Base-by-base conservation (phyloP, 2,888 invertebrate species). In the Phasia obesa region DNA sequence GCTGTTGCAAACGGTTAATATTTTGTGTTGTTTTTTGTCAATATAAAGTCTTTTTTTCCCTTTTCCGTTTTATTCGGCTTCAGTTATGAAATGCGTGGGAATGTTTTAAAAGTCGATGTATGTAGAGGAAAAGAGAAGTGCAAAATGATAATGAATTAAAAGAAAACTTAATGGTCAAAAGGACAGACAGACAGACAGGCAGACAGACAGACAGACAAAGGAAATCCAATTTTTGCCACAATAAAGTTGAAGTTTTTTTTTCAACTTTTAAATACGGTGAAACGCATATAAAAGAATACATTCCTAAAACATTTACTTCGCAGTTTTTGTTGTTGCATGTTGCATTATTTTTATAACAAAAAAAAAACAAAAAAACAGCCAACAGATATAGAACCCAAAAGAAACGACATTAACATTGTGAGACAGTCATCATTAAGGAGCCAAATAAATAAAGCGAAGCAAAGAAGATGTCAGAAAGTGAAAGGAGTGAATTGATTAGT, bases 21-120 rank as follows among this genome's bases (percentile, higher is more conserved):
- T 35, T 23, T 31, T n/a, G n/a, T n/a, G n/a, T n/a, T n/a, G n/a
- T n/a, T n/a, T n/a, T n/a, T n/a, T n/a, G n/a, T n/a, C n/a, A 19
- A 42, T 15, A n/a, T 19, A 27, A 76, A 55, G 42, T 74, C 80
- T 57, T 67, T 59, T 11, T 69, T 65, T 84, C 49, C 49, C 27
- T 27, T 17, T 42, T 59, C 38, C 42, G 42, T 77, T 47, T 69
- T n/a, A 11, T 44, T 44, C 15, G 17, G 59, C 62, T 74, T 67
- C 31, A 70, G 65, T 79, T 83, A 79, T 83, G 83, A 83, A 83
- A 83, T 83, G 83, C 79, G 83, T 83, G 83, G 83, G 83, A 83
- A 83, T 83, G 75, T 74, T 67, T 62, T 51, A 59, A 47, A 23
- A 31, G 7, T 42, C 21, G 38, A 19, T 38, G 25, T 55, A 47